Conservation (phyloP, 2,888 invertebrate genomes). For the Leptinotarsa tumamoca region DNA sequence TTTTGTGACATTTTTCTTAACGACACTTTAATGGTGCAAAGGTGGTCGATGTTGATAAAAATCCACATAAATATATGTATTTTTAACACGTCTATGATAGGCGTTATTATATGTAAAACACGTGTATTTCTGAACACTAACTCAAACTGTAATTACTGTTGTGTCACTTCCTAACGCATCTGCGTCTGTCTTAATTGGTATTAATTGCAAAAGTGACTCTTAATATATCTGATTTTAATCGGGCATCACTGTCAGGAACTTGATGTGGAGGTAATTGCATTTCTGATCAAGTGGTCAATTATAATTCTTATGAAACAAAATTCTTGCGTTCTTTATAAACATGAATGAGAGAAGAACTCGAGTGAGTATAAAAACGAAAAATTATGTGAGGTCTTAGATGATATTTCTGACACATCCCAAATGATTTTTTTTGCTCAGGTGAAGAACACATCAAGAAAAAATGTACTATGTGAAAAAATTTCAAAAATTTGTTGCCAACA, state of each 20-base stretch:
- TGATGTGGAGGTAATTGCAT: background rate
- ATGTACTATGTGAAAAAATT: too few relatives aligned
- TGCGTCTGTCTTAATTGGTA: constrained; percentile 20
- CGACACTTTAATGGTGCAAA: constrained; percentile 27
- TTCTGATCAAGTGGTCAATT: background rate
- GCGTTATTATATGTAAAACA: constrained; percentile 30
- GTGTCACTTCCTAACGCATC: constrained; percentile 19
- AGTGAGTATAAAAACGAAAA: too few relatives aligned
- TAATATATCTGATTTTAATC: constrained; percentile 22
- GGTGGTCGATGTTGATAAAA: constrained; percentile 20
- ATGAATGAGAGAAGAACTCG: too few relatives aligned
- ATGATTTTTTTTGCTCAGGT: too few relatives aligned
- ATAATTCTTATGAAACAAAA: background rate
- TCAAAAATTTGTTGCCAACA: too few relatives aligned
- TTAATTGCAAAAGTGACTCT: constrained; percentile 22
- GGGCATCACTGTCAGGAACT: constrained; percentile 14
- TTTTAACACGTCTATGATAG: constrained; percentile 30
- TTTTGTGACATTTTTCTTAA: constrained; percentile 23
- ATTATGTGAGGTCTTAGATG: too few relatives aligned
- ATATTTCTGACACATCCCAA: too few relatives aligned
- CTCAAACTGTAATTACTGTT: constrained; percentile 18
- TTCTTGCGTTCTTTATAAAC: background rate
- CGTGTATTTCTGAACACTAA: constrained; percentile 21
- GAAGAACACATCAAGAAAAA: too few relatives aligned
- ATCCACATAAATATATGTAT: constrained; percentile 23